phyloP scores from a whole-genome alignment of 2,797 vertebrate species.

The Ciconia nigra region DNA sequence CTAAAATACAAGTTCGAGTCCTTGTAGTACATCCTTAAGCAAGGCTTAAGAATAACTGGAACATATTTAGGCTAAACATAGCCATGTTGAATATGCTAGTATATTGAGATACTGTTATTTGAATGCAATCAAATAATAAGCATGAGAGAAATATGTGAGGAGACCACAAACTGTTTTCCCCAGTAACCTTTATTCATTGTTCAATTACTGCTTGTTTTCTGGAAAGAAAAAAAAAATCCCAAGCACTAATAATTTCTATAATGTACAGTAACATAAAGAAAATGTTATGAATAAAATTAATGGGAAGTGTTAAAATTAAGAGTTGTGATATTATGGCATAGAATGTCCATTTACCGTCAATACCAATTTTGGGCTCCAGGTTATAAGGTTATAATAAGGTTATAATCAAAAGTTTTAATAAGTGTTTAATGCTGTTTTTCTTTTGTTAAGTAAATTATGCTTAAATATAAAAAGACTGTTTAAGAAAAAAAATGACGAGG shows the following conservation, averaged over 20 bases:
- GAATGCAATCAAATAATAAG: background rate
- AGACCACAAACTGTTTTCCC: background rate
- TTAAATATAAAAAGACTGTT: background rate
- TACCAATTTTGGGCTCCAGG: background rate
- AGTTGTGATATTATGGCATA: background rate
- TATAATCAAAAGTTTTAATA: background rate
- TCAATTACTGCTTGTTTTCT: background rate
- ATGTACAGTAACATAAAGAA: background rate
- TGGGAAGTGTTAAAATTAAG: background rate
- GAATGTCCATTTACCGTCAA: background rate
- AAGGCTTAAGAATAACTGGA: background rate
- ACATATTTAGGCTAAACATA: background rate
- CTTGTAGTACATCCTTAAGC: background rate
- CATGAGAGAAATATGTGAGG: fast-evolving
- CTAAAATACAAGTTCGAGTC: background rate
- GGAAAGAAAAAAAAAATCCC: background rate
- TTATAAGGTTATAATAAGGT: background rate
- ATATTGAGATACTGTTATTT: background rate
- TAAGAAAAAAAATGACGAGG: background rate
- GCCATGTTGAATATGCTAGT: background rate
- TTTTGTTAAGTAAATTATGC: background rate
- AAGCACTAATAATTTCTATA: background rate
- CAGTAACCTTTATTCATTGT: background rate
- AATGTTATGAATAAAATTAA: background rate
- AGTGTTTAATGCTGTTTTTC: background rate